Evolutionary conservation across 1,140 invertebrate species (phyloP), one percentile per base, ranked within the genome.

Genomic region (Diabrotica undecimpunctata): DNA sequence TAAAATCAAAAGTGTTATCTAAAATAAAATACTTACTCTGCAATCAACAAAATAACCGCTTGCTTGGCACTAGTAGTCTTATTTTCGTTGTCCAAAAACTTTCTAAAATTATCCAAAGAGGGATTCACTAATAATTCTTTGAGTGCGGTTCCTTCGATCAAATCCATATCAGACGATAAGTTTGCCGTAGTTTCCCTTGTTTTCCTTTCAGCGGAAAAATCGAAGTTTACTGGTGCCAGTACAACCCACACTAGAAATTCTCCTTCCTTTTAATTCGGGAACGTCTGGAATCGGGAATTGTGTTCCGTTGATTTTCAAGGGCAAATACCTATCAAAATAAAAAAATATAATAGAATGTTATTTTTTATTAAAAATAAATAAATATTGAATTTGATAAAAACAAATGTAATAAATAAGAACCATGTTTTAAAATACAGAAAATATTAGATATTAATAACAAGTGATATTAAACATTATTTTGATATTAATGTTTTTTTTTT

Each of bases 201-300:
- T 25, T 77, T 68, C 69, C 83, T 75, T 54, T 68, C 70, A 0
- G 67, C 60, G 5, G 70, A 65, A 58, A 73, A 73, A 61, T 74
- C 73, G 70, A 88, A 86, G 74, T 89, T 85, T 4, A 93, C 88
- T 0, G 91, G 91, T 1, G 91, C 90, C 60, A 93, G 77, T 6
- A 93, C 90, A 4, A 93, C 91, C n/a, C 5, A 93, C 90, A 70
- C 90, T 92, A 2, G 89, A 88, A 5, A 93, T 88, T 74, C 84
- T 87, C 71, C 88, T 87, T 41, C 88, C 89, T 70, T 84, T 83
- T 8, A 93, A 75, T 72, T 89, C 87, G 4, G 86, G 83, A 14
- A 86, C 87, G 73, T 92, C 88, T 5, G 91, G 90, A 39, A 93
- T 83, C 7, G 91, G 91, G 73, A 93, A 93, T 60, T 90, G 87